A percentile compares a stretch with the other conserved stretches of the same genome.
phyloP scores from a whole-genome alignment of 2,888 invertebrate genomes.

The Auanema sp. region DNA sequence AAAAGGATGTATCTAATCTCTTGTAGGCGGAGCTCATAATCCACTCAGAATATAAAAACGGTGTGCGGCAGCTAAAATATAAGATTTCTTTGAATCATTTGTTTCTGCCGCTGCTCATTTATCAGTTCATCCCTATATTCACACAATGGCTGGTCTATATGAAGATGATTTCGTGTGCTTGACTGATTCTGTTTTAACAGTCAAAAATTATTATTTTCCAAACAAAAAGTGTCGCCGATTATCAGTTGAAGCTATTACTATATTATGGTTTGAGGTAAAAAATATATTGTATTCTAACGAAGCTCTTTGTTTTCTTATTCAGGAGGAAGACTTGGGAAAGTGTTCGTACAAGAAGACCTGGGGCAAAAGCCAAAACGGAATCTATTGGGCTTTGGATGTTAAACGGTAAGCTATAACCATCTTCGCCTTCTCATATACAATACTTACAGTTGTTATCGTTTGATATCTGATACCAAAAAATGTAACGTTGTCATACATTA shows the following conservation, averaged over 20 bases:
- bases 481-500: conserved; percentile 43
- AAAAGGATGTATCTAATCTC: no score
- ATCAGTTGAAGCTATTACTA: conserved; percentile 28
- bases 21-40: no score
- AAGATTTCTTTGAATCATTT: no score
- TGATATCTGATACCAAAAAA: conserved; percentile 12
- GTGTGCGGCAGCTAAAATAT: no score
- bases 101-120: no score
- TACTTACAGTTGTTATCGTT: no score
- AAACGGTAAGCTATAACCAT: conserved; percentile 36
- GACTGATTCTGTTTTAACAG: conserved; percentile 32
- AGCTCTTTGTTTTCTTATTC: conserved; percentile 17
- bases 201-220: conserved; percentile 47
- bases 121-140: no score
- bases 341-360: conserved; percentile 33
- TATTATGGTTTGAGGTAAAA: conserved; percentile 41
- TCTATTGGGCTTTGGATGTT: conserved; percentile 48
- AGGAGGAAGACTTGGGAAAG: conserved; percentile 42
- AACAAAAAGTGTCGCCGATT: conserved; percentile 32
- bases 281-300: neutral
- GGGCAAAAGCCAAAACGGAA: conserved; percentile 40
- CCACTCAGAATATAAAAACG: no score
- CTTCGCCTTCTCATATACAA: neutral
- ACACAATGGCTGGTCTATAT: conserved; percentile 41
- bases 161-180: conserved; percentile 46